Conservation (phyloP, 2,888 invertebrate species). For the Metellina segmentata region DNA sequence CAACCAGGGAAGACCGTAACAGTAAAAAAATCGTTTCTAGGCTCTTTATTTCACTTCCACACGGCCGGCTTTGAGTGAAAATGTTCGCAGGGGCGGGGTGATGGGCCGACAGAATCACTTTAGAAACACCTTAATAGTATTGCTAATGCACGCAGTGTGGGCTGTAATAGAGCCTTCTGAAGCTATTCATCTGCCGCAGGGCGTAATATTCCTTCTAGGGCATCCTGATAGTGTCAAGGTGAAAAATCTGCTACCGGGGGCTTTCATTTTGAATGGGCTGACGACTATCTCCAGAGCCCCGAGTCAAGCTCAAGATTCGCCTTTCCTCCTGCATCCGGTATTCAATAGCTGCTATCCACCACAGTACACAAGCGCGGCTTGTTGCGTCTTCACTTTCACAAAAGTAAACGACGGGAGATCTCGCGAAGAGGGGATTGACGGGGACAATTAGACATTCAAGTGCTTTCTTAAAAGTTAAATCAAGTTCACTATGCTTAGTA, state of each 20-base stretch:
- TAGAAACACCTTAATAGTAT: conserved; percentile 34
- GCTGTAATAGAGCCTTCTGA: conserved; percentile 17
- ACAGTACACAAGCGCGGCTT: conserved; percentile 28
- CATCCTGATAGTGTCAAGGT: conserved; percentile 63
- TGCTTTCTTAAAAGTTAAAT: too few species aligned
- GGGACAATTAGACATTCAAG: too few species aligned
- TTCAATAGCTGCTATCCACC: conserved; percentile 40
- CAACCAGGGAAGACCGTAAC: too few species aligned
- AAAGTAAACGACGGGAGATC: too few species aligned
- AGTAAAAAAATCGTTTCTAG: too few species aligned
- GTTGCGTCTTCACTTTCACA: conserved; percentile 48
- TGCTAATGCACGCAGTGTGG: conserved; percentile 50
- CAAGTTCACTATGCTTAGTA: too few species aligned
- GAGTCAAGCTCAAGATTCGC: conserved; percentile 61
- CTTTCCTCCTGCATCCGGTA: conserved; percentile 61
- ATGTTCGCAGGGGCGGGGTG: not conserved
- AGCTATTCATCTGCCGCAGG: conserved; percentile 54
- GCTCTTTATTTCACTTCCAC: too few species aligned
- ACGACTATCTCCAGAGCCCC: conserved; percentile 20
- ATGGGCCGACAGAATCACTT: conserved; percentile 23
- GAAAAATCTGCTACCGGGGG: conserved; percentile 62
- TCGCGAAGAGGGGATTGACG: too few species aligned
- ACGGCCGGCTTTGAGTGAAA: too few species aligned
- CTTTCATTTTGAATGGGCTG: conserved; percentile 50
- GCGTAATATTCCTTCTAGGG: conserved; percentile 46